A percentile compares a stretch with the other conserved stretches of the same genome.
Evolutionary conservation across 2,888 invertebrate species (phyloP).

Genomic region (Phaonia tiefii): DNA sequence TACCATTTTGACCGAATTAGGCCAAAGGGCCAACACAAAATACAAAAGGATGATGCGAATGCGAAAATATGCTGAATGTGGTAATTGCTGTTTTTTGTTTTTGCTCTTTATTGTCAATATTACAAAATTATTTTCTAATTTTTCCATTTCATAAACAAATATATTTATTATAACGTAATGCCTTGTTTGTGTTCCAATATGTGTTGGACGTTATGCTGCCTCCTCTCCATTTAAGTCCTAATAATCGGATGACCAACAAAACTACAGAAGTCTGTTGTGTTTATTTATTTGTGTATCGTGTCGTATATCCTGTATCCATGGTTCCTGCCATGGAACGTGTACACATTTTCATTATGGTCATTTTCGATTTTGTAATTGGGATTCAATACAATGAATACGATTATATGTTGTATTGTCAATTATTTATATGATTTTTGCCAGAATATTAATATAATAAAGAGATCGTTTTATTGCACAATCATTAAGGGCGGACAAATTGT

Average conservation of each 20-base stretch:
- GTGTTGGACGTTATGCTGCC: no score
- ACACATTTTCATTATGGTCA: slow-evolving; percentile 61
- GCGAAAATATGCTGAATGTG: slow-evolving; percentile 68
- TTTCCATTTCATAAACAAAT: slow-evolving; percentile 66
- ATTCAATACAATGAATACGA: slow-evolving; percentile 57
- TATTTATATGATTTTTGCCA: slow-evolving; percentile 44
- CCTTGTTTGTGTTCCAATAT: slow-evolving; percentile 8
- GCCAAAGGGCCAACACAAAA: no score
- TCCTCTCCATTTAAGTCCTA: no score
- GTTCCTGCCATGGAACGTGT: slow-evolving; percentile 47
- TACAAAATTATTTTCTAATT: slow-evolving; percentile 64
- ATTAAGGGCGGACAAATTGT: slow-evolving; percentile 30
- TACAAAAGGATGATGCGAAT: slow-evolving; percentile 50
- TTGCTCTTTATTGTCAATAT: slow-evolving; percentile 63
- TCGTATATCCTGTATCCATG: background rate
- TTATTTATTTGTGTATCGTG: background rate
- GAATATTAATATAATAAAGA: slow-evolving; percentile 55
- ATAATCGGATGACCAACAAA: slow-evolving; percentile 16
- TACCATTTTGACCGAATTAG: background rate
- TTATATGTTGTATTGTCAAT: slow-evolving; percentile 43
- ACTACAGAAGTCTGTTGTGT: slow-evolving; percentile 15
- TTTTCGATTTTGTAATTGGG: slow-evolving; percentile 57
- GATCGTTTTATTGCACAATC: slow-evolving; percentile 35
- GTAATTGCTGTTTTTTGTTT: slow-evolving; percentile 66
- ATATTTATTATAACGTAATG: slow-evolving; percentile 62